Base-by-base conservation (phyloP, 2,888 invertebrate species). In the Teleiodes luculella region DNA sequence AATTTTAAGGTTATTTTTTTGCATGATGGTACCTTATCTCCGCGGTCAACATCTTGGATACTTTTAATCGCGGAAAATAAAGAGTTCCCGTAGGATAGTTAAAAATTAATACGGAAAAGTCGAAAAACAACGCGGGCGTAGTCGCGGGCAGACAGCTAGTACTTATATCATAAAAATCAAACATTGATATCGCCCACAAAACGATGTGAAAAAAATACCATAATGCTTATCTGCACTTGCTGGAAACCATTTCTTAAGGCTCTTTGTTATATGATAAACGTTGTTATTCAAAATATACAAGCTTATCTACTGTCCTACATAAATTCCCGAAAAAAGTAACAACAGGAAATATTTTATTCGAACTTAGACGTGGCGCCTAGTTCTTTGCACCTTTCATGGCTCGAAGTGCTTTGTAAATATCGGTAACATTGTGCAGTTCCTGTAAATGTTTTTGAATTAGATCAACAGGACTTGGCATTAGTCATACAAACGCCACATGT, bases 281-380 rank as follows among this genome's bases (percentile, higher is more conserved):
- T 46, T 46, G 18, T 46, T 30, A 13, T 30, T 30, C 14, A 46
- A 46, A 31, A 28, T 30, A 41, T 20, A 31, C 16, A 30, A 1
- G 5, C 14, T 41, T 51, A 39, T 41, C 51, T 28, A 20, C 28
- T 51, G 41, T 18, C 51, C 51, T 18, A 51, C n/a, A 41, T 51
- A 13, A 30, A 18, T 51, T 51, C 51, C 51, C 11, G 39, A 13
- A 11, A 49, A 51, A 41, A 18, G n/a, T 2, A 35, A 39, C 28
- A 37, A 16, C n/a, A 18, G 39, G 10, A 18, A 41, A 41, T 18
- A 47, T 47, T 8, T 13, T 31, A 13, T 47, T 43, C 11, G n/a
- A n/a, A n/a, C n/a, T n/a, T n/a, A 43, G 8, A 7, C 20, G 13
- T 28, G 43, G 43, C 43, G 31, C 33, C 31, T 11, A n/a, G 8